Evolutionary conservation across 2,797 vertebrate species (phyloP).

Genomic region (Myripristis jacobus): DNA sequence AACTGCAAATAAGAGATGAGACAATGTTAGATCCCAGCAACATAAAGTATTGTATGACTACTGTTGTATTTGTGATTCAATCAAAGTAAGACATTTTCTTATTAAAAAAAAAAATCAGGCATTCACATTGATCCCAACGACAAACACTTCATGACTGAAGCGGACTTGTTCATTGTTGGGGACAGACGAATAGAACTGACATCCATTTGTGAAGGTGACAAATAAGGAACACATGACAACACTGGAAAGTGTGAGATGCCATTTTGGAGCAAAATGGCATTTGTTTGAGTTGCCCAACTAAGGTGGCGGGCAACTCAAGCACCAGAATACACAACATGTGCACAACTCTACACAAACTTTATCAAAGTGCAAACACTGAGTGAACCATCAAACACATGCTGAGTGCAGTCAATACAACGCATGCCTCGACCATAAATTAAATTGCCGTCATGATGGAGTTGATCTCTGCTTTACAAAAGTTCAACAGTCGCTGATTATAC

Average conservation of each 20-base stretch:
- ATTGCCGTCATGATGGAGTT: conserved; percentile 69
- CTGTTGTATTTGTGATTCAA: conserved; percentile 55
- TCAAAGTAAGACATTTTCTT: background rate
- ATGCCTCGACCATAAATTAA: conserved; percentile 87
- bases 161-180: conserved; percentile 90
- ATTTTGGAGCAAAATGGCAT: conserved; percentile 94
- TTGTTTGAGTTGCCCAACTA: conserved; percentile 94
- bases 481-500: conserved; percentile 83
- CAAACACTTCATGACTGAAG: conserved; percentile 90
- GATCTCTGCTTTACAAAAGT: conserved; percentile 67
- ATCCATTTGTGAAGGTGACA: conserved; percentile 85
- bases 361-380: conserved; percentile 92
- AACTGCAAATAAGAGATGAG: conserved; percentile 90
- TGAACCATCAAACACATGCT: conserved; percentile 96
- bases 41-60: conserved; percentile 38
- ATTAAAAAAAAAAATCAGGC: conserved; percentile 44
- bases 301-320: conserved; percentile 94
- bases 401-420: conserved; percentile 90
- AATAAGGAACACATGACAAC: conserved; percentile 79
- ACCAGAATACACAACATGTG: conserved; percentile 89
- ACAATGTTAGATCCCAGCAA: conserved; percentile 67
- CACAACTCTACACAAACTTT: conserved; percentile 88
- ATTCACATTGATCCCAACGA: conserved; percentile 94
- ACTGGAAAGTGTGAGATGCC: conserved; percentile 86
- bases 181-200: conserved; percentile 80